Conservation (phyloP, 2,797 vertebrate species). For the Eremophila alpestris region DNA sequence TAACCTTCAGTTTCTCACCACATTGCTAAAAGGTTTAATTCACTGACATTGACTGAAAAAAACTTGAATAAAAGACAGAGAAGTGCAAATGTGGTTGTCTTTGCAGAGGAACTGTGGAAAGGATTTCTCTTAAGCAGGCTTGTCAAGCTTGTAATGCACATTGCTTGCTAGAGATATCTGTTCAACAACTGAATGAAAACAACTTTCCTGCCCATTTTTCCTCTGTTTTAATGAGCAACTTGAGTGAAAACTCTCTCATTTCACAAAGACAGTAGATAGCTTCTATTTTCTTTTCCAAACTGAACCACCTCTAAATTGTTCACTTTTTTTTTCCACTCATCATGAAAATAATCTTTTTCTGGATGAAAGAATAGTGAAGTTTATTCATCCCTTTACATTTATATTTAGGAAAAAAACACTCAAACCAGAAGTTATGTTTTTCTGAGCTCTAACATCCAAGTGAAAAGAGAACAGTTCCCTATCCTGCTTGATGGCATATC, state of each 20-base stretch:
- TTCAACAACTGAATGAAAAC: neutral
- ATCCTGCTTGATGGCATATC: fast-evolving
- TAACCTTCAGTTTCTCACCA: neutral
- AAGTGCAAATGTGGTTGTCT: neutral
- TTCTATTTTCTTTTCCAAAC: neutral
- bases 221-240: neutral
- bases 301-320: neutral
- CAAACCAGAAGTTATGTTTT: neutral
- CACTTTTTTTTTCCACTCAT: neutral
- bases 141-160: neutral
- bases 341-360: neutral
- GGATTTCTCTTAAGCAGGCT: neutral
- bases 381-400: neutral
- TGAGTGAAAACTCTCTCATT: neutral
- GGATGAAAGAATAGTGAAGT: neutral
- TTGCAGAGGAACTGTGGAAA: neutral
- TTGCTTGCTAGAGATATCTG: neutral
- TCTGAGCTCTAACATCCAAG: neutral
- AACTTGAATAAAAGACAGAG: neutral
- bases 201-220: neutral
- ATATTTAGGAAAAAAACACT: neutral
- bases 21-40: neutral
- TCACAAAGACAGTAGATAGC: neutral
- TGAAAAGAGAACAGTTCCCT: neutral
- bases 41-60: neutral